Percentiles rank a stretch among this genome's conserved stretches.
Conservation (phyloP, 2,888 invertebrate species). For the Eristalis pertinax region DNA sequence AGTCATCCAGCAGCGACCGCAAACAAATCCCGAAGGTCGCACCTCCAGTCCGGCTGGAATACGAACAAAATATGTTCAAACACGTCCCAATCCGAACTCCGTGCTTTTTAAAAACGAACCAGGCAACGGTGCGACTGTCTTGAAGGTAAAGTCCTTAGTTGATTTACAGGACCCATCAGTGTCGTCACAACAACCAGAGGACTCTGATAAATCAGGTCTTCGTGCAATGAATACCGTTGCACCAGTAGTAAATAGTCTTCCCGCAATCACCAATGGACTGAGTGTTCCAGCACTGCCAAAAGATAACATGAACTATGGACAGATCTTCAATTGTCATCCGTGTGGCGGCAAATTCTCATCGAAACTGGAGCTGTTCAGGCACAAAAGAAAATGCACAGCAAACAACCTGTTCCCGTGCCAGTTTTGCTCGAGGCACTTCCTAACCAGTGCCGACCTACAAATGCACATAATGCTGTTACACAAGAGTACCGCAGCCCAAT, state of each 20-base stretch:
- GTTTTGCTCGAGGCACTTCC: conserved; percentile 72
- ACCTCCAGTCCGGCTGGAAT: conserved; percentile 27
- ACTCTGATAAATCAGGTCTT: conserved; percentile 30
- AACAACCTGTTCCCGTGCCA: conserved; percentile 73
- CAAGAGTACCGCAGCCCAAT: conserved; percentile 42
- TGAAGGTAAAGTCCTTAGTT: conserved; percentile 46
- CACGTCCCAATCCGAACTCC: conserved; percentile 7
- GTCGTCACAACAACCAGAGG: conserved; percentile 63
- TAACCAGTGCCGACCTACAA: conserved; percentile 73
- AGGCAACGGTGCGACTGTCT: neutral
- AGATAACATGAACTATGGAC: conserved; percentile 72
- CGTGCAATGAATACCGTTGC: neutral
- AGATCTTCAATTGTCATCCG: conserved; percentile 73
- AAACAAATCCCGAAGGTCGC: neutral
- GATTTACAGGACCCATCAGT: conserved; percentile 65
- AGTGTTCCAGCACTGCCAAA: conserved; percentile 25
- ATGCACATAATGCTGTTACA: conserved; percentile 74
- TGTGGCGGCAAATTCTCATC: conserved; percentile 73
- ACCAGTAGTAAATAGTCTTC: conserved; percentile 15
- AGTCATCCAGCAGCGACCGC: neutral
- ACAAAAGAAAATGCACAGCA: conserved; percentile 73
- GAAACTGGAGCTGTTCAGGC: conserved; percentile 73
- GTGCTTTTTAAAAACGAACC: conserved; percentile 36
- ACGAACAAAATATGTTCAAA: conserved; percentile 47
- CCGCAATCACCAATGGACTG: conserved; percentile 28